Percentiles rank a stretch among this genome's conserved stretches.
These are phyloP conservation scores for Limnephilus rhombicus DNA, from an alignment of 2,888 invertebrate genomes.

Conservation along the genomic window DNA sequence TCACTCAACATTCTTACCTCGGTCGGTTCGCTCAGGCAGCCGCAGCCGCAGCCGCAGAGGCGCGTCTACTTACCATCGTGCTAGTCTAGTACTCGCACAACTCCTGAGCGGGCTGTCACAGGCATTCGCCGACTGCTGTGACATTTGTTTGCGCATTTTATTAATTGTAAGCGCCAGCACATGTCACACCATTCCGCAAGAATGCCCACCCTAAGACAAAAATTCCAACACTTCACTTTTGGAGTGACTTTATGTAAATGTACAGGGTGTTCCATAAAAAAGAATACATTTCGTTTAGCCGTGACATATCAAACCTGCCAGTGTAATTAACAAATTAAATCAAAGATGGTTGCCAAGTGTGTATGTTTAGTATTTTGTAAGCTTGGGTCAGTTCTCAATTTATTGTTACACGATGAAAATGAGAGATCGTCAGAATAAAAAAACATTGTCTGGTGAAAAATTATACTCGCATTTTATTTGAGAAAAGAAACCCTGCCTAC, in stretches of 20 bases:
- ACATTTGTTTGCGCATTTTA: conserved; percentile 16
- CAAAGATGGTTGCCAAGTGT: conserved; percentile 66
- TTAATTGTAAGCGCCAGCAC: conserved; percentile 36
- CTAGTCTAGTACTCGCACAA: background rate
- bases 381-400: conserved; percentile 67
- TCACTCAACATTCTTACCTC: conserved; percentile 53
- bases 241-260: conserved; percentile 37
- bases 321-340: conserved; percentile 62
- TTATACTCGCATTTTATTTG: conserved; percentile 63
- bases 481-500: background rate
- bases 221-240: conserved; percentile 18
- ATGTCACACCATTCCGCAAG: background rate
- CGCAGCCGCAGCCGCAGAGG: background rate
- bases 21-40: conserved; percentile 19
- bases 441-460: conserved; percentile 66
- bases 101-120: conserved; percentile 3
- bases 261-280: conserved; percentile 58
- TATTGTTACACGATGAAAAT: conserved; percentile 66
- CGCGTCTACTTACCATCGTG: conserved; percentile 24
- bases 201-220: conserved; percentile 39
- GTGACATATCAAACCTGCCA: conserved; percentile 66
- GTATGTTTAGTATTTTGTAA: conserved; percentile 67
- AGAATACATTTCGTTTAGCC: conserved; percentile 52
- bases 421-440: conserved; percentile 65
- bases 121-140: conserved; percentile 6